Conservation (phyloP, 2,888 invertebrate genomes). For the Drosophila rubida region DNA sequence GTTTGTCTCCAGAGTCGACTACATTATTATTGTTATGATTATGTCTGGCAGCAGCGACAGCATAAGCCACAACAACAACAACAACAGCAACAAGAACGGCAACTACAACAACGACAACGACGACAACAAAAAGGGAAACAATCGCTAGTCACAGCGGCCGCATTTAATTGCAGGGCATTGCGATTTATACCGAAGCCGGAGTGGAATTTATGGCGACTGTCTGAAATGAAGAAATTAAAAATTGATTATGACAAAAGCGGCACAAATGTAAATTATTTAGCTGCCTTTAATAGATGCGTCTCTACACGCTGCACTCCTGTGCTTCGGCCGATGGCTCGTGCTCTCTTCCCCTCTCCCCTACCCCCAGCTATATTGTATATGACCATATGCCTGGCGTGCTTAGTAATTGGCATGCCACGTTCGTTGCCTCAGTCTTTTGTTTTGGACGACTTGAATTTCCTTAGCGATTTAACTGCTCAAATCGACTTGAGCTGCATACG, state of each 20-base stretch:
- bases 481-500: conserved; percentile 11
- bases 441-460: conserved; percentile 52
- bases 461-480: conserved; percentile 16
- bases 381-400: conserved; percentile 13
- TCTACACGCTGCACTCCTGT: not conserved
- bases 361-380: not conserved
- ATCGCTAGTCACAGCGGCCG: conserved; percentile 30
- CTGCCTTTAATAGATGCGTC: conserved; percentile 51
- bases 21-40: conserved; percentile 80
- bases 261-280: conserved; percentile 77
- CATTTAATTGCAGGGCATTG: conserved; percentile 76
- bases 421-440: conserved; percentile 63
- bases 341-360: not conserved
- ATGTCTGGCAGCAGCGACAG: conserved; percentile 76
- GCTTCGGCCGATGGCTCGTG: not conserved
- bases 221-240: conserved; percentile 81
- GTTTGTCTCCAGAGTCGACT: conserved; percentile 67
- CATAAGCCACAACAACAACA: conserved; percentile 48
- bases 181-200: conserved; percentile 82
- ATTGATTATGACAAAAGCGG: conserved; percentile 81
- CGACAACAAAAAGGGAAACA: conserved; percentile 22
- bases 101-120: conserved; percentile 9
- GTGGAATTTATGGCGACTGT: conserved; percentile 79
- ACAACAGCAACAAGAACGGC: not conserved
- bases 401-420: conserved; percentile 46